Percentiles rank a stretch among this genome's conserved stretches.
These are phyloP conservation scores for Crenuchus spilurus DNA, from an alignment of 2,797 vertebrate genomes.

Conservation along the genomic window DNA sequence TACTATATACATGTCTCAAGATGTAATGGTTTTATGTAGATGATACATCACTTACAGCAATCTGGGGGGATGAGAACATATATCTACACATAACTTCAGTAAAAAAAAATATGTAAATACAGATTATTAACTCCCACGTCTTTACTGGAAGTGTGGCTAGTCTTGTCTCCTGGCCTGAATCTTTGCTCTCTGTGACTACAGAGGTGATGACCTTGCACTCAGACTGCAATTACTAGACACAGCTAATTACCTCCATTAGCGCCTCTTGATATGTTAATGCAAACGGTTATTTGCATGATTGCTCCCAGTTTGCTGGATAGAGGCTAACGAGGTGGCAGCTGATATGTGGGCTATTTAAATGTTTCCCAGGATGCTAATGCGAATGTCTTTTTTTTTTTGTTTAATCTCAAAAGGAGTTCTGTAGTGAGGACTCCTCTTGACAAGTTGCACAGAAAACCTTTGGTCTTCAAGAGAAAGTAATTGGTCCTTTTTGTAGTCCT, in stretches of 20 bases:
- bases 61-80: neutral
- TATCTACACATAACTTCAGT: neutral
- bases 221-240: constrained; percentile 61
- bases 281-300: constrained; percentile 67
- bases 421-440: constrained; percentile 29
- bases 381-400: constrained; percentile 12
- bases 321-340: constrained; percentile 18
- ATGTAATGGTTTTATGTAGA: neutral
- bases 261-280: constrained; percentile 73
- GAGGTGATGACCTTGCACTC: constrained; percentile 67
- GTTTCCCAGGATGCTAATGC: constrained; percentile 21
- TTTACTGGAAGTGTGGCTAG: neutral
- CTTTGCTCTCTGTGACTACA: constrained; percentile 29
- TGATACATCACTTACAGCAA: neutral
- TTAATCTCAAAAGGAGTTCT: constrained; percentile 12
- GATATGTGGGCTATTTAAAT: constrained; percentile 32
- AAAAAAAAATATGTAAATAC: neutral
- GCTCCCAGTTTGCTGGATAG: constrained; percentile 51
- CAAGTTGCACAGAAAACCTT: constrained; percentile 6
- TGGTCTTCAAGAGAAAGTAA: constrained; percentile 13
- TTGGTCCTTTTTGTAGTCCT: constrained; percentile 19
- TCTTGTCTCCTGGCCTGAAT: neutral
- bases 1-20: neutral
- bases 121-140: neutral
- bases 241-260: constrained; percentile 70